Base-by-base conservation (phyloP, 1,140 invertebrate species). In the Dryas iulia region DNA sequence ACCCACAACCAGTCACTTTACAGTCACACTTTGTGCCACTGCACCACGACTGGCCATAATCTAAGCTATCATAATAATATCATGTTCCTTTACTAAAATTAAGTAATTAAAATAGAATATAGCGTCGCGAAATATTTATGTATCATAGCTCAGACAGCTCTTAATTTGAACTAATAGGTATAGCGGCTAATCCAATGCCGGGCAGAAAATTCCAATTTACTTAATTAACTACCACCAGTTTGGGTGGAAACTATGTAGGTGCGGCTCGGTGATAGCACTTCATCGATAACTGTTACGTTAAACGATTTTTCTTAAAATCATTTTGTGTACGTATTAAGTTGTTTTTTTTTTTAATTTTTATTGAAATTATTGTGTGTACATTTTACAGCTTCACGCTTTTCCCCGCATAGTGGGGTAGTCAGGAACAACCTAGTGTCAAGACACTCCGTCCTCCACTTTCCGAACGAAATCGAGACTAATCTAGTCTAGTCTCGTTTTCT, bases 161-260 rank as follows among this genome's bases (percentile, higher is more conserved):
- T 85, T 91, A 91, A 91, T 91, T 89, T 90, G 83, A 85, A 90
- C 86, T 91, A 91, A 91, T 91, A 91, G 89, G 83, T 86, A 81
- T 75, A 77, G 76, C 78, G 83, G 84, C 81, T 88, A 87, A 89
- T 87, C 87, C 83, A 88, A 84, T 86, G 80, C 78, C 76, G 79
- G 75, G 76, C 82, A 90, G 81, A 91, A 91, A 91, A 88, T 81
- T 86, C 84, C 87, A 90, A 91, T 90, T 91, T 90, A 87, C 84
- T 89, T 91, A 90, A 91, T 91, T 90, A 91, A 91, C 82, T 80
- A 79, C 79, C 79, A 2, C 79, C 76, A 84, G 83, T 84, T 90
- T 85, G 78, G 82, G 77, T 75, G 74, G 70, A 73, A 77, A 82
- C 81, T 71, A 80, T 83, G 81, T 71, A 89, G 89, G 89, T 85